These are phyloP conservation scores for Heptranchias perlo DNA, from an alignment of 2,113 vertebrate genomes.

Conservation along the genomic window DNA sequence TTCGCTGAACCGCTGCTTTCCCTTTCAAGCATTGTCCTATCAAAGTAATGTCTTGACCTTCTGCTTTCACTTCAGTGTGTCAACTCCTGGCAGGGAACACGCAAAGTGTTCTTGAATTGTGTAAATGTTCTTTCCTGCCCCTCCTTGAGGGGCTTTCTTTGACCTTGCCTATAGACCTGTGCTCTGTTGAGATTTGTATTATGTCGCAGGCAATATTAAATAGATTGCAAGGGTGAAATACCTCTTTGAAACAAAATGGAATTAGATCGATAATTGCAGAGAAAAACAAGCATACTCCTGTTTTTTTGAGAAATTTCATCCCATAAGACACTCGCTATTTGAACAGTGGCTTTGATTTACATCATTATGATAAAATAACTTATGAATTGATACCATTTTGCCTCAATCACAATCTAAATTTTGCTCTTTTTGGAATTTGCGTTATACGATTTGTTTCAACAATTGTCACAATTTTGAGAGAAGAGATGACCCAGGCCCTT, in stretches of 20 bases:
- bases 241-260: neutral
- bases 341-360: neutral
- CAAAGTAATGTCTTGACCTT: neutral
- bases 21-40: neutral
- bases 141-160: neutral
- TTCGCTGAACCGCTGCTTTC: neutral
- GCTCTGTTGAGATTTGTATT: neutral
- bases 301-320: neutral
- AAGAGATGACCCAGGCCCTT: neutral
- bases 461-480: neutral
- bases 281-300: neutral
- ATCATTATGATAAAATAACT: neutral
- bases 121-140: neutral
- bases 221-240: neutral
- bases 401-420: neutral
- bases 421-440: neutral
- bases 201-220: neutral
- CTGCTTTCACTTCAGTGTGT: neutral
- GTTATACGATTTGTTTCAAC: neutral
- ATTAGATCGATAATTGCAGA: neutral
- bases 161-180: neutral
- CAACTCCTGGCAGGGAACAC: neutral
- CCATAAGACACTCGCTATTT: neutral
- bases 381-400: neutral
- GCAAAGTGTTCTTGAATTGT: neutral